Conservation (phyloP, 2,797 vertebrate species). For the Clamator glandarius region DNA sequence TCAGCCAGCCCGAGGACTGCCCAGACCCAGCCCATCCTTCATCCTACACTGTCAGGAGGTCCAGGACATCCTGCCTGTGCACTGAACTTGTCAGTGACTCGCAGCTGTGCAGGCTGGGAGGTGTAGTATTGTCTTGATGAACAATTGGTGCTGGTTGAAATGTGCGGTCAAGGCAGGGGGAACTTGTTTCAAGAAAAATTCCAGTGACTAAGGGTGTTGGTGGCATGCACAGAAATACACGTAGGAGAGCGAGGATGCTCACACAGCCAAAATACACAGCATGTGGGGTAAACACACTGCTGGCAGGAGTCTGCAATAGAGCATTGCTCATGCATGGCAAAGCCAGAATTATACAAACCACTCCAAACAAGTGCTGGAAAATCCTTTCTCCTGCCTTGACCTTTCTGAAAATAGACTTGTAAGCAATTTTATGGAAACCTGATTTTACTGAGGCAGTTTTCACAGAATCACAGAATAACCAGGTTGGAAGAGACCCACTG, state of each 20-base stretch:
- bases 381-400: not conserved
- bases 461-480: too few species aligned
- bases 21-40: not conserved
- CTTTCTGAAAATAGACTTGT: not conserved
- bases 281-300: rapidly evolving
- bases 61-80: not conserved
- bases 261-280: rapidly evolving
- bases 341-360: not conserved
- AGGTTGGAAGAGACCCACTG: too few species aligned
- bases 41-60: not conserved
- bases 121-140: conserved; percentile 6
- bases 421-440: not conserved
- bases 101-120: not conserved
- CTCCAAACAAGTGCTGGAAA: not conserved
- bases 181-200: not conserved
- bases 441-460: not conserved
- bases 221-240: rapidly evolving
- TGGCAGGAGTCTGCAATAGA: not conserved
- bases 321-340: not conserved
- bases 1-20: not conserved
- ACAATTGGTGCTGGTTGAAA: conserved; percentile 21
- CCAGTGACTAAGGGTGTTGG: not conserved
- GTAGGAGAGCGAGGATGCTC: rapidly evolving
- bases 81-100: not conserved
- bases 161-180: not conserved